Evolutionary conservation across 1,140 invertebrate genomes (phyloP).

Genomic region (Drosophila pruinosa): DNA sequence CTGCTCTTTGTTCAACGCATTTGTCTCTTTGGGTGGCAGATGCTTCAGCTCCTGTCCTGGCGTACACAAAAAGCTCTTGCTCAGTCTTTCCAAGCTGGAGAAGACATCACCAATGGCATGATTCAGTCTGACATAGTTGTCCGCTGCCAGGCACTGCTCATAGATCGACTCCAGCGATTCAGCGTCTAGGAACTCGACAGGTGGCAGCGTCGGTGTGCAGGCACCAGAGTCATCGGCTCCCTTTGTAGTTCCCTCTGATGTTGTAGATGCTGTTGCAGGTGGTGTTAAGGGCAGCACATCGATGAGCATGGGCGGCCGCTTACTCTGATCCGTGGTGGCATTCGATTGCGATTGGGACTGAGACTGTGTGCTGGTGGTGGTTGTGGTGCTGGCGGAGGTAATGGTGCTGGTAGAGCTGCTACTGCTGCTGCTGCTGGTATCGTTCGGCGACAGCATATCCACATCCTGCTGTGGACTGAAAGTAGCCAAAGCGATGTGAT

Average conservation of each 20-base stretch:
- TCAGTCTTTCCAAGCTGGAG: constrained; percentile 88
- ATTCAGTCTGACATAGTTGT: constrained; percentile 87
- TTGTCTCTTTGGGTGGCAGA: constrained; percentile 46
- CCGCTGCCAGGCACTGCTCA: constrained; percentile 85
- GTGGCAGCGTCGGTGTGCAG: constrained; percentile 50
- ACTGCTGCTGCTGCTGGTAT: constrained; percentile 59
- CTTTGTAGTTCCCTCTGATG: background rate
- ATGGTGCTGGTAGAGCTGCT: constrained; percentile 57
- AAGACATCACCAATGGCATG: constrained; percentile 89
- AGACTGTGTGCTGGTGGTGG: constrained; percentile 60
- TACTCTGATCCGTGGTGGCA: background rate
- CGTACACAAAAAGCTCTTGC: constrained; percentile 84
- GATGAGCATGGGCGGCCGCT: constrained; percentile 4
- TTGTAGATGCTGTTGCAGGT: background rate
- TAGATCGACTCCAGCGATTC: constrained; percentile 87
- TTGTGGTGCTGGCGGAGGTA: constrained; percentile 64
- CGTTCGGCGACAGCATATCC: constrained; percentile 70
- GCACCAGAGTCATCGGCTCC: constrained; percentile 27
- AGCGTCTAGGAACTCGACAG: constrained; percentile 86
- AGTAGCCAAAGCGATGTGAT: background rate
- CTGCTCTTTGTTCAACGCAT: constrained; percentile 86
- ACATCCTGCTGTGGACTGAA: constrained; percentile 58
- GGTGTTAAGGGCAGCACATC: constrained; percentile 15
- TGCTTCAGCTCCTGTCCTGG: constrained; percentile 80
- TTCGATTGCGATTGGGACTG: constrained; percentile 34